These are phyloP conservation scores for Temnothorax nylanderi DNA, from an alignment of 1,140 invertebrate genomes.

Conservation along the genomic window DNA sequence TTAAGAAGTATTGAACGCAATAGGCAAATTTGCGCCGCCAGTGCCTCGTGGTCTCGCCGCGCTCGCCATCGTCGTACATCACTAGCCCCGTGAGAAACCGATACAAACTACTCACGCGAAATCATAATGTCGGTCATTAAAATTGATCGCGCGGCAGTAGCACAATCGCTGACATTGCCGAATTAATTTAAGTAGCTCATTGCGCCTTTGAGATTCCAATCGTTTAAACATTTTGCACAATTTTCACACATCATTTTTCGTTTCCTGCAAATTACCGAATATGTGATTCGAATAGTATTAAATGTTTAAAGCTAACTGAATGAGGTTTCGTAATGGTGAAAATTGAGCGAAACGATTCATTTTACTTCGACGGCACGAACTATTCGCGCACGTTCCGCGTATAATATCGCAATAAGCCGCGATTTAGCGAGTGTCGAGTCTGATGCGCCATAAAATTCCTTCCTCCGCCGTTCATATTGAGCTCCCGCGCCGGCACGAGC, in stretches of 20 bases:
- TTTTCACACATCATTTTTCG: background rate
- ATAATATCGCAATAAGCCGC: conserved; percentile 35
- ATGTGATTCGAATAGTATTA: conserved; percentile 1
- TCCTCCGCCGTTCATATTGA: conserved; percentile 33
- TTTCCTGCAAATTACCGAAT: background rate
- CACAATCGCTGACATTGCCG: conserved; percentile 48
- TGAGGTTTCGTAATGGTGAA: background rate
- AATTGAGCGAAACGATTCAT: conserved; percentile 13
- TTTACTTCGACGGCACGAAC: background rate
- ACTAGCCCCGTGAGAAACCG: conserved; percentile 72
- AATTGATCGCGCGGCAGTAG: conserved; percentile 61
- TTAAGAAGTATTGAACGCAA: conserved; percentile 36
- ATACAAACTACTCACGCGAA: conserved; percentile 46
- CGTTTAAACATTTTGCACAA: background rate
- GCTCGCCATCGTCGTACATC: conserved; percentile 72
- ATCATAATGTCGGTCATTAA: conserved; percentile 61
- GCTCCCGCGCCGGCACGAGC: conserved; percentile 28
- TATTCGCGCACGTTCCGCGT: background rate
- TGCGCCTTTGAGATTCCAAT: conserved; percentile 8
- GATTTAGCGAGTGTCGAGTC: conserved; percentile 33
- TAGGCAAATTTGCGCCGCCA: conserved; percentile 26
- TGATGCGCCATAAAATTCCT: conserved; percentile 31
- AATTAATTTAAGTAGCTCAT: conserved; percentile 64
- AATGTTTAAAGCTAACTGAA: background rate
- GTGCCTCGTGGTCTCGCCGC: conserved; percentile 42